Conservation (phyloP, 2,797 vertebrate genomes). For the Ispidina picta region DNA sequence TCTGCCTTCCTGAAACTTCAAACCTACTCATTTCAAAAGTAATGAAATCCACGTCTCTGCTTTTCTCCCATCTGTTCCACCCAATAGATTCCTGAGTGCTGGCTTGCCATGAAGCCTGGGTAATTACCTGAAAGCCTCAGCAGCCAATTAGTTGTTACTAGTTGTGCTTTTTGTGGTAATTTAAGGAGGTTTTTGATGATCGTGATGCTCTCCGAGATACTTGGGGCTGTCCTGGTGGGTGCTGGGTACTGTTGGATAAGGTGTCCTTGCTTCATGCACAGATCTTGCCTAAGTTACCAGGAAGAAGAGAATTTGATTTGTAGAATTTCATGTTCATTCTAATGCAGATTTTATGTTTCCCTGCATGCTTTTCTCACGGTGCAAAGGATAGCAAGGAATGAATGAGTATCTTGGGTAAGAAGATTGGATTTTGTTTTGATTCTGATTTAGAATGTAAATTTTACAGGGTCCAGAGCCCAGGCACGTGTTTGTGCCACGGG, state of each 20-base stretch:
- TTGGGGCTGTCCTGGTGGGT: not conserved
- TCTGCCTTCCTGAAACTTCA: constrained; percentile 11
- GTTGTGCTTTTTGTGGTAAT: not conserved
- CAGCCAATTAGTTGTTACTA: not conserved
- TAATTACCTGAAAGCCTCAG: constrained; percentile 4
- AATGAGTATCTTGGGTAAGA: not conserved
- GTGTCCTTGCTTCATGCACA: not conserved
- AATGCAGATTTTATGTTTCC: not conserved
- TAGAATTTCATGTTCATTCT: not conserved
- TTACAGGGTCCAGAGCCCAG: not conserved
- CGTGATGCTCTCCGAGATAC: not conserved
- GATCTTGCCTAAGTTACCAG: not conserved
- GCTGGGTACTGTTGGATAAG: not conserved
- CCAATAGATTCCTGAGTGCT: not conserved
- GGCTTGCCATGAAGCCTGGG: not conserved
- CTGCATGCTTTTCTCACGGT: not conserved
- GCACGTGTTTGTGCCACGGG: not conserved
- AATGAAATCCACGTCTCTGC: not conserved
- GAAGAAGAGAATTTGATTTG: not conserved
- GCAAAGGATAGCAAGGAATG: not conserved
- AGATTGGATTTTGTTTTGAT: not conserved
- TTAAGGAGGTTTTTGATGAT: not conserved
- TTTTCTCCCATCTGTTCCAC: constrained; percentile 34
- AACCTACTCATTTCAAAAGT: not conserved
- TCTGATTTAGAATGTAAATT: not conserved